Percentiles rank a stretch among this genome's conserved stretches.
phyloP scores from a whole-genome alignment of 2,797 vertebrate genomes.

The Sardinella longiceps region DNA sequence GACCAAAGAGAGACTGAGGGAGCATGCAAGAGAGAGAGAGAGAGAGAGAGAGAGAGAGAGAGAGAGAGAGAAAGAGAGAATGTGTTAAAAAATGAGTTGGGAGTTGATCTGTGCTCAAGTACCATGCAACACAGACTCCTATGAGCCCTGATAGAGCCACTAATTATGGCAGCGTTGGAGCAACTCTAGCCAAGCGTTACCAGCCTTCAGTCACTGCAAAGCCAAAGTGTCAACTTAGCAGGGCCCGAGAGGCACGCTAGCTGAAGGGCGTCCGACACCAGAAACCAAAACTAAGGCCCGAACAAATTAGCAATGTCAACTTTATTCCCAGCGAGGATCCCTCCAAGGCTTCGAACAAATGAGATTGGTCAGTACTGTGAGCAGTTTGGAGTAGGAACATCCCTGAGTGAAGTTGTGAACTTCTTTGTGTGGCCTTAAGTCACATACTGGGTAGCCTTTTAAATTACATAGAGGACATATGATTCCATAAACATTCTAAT shows the following conservation, averaged over 20 bases:
- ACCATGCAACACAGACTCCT: neutral
- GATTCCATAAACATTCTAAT: neutral
- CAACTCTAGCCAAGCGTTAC: constrained; percentile 30
- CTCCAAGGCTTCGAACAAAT: constrained; percentile 18
- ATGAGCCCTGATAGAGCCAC: constrained; percentile 37
- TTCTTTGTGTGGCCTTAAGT: neutral
- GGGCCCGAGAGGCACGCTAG: neutral
- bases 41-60: neutral
- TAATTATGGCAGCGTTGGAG: constrained; percentile 38
- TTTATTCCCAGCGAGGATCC: neutral
- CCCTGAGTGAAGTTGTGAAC: neutral
- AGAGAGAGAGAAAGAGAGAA: neutral
- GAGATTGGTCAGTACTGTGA: neutral
- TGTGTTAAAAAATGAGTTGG: neutral
- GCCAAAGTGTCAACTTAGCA: constrained; percentile 1
- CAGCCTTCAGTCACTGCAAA: neutral
- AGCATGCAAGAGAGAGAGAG: no score
- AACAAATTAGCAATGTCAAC: constrained; percentile 24
- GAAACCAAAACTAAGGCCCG: constrained; percentile 3
- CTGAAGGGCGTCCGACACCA: neutral
- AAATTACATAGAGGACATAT: neutral
- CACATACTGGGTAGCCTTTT: neutral
- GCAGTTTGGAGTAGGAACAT: neutral
- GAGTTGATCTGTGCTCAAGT: constrained; percentile 8
- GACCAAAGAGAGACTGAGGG: neutral